Conservation (phyloP, 2,113 vertebrate species). For the Poecile atricapillus region DNA sequence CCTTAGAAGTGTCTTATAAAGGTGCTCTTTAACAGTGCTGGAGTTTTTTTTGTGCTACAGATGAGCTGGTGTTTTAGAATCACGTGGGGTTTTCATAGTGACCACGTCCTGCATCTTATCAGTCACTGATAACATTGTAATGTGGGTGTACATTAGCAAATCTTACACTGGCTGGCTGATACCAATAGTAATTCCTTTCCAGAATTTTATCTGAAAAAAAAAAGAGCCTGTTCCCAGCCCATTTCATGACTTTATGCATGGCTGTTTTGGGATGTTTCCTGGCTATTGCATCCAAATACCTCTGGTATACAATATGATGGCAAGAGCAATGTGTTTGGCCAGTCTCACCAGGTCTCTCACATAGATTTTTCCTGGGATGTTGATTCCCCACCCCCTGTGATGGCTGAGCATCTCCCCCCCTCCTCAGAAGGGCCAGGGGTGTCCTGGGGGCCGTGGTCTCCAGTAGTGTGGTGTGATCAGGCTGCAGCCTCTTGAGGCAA, state of each 20-base stretch:
- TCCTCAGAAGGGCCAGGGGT: not conserved
- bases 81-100: not conserved
- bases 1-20: not conserved
- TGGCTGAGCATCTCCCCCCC: not conserved
- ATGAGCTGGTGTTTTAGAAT: not conserved
- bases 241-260: not conserved
- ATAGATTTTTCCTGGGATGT: not conserved
- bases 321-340: not conserved
- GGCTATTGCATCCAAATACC: not conserved
- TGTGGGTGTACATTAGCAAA: not conserved
- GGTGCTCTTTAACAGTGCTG: not conserved
- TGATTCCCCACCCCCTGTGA: not conserved
- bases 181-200: not conserved
- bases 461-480: not conserved
- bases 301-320: not conserved
- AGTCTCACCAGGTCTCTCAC: not conserved
- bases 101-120: not conserved
- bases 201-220: not conserved
- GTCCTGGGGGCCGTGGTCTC: accelerated
- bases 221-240: not conserved
- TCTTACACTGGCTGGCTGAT: not conserved
- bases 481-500: not conserved
- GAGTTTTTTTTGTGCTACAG: not conserved
- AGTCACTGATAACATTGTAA: not conserved
- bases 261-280: not conserved